These are phyloP conservation scores for Clarias laeviceps DNA, from an alignment of 2,797 vertebrate genomes.

Conservation along the genomic window DNA sequence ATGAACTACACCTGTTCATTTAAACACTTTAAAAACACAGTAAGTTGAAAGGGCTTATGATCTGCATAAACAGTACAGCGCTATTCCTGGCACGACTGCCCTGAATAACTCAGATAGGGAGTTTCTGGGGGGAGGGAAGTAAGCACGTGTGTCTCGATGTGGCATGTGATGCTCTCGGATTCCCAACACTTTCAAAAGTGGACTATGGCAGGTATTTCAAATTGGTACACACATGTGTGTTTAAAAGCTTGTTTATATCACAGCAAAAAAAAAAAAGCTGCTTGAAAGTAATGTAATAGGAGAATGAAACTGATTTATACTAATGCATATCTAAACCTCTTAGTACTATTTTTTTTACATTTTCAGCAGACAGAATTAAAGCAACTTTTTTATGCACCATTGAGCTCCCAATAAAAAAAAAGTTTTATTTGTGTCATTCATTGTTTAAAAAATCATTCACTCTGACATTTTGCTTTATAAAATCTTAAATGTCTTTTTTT, in stretches of 20 bases:
- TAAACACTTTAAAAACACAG: conserved; percentile 35
- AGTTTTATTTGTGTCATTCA: conserved; percentile 18
- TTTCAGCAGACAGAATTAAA: not conserved
- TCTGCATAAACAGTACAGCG: conserved; percentile 57
- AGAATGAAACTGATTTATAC: not conserved
- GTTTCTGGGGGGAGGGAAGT: conserved; percentile 58
- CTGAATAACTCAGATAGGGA: conserved; percentile 60
- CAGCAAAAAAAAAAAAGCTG: not conserved
- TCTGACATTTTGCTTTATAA: not conserved
- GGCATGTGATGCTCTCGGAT: conserved; percentile 54
- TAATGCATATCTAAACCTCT: not conserved
- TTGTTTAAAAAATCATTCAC: not conserved
- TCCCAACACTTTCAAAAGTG: conserved; percentile 46
- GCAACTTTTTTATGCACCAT: not conserved
- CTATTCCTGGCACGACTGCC: conserved; percentile 60
- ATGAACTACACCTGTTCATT: conserved; percentile 33
- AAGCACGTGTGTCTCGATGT: conserved; percentile 53
- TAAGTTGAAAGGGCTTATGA: conserved; percentile 42
- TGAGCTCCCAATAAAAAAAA: not conserved
- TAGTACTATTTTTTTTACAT: not conserved
- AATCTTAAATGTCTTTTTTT: not conserved
- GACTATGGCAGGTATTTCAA: conserved; percentile 45
- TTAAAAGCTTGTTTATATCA: conserved; percentile 33
- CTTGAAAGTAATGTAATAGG: not conserved
- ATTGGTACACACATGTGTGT: conserved; percentile 4